phyloP scores from a whole-genome alignment of 2,113 vertebrate genomes.

The Myiozetetes cayanensis region DNA sequence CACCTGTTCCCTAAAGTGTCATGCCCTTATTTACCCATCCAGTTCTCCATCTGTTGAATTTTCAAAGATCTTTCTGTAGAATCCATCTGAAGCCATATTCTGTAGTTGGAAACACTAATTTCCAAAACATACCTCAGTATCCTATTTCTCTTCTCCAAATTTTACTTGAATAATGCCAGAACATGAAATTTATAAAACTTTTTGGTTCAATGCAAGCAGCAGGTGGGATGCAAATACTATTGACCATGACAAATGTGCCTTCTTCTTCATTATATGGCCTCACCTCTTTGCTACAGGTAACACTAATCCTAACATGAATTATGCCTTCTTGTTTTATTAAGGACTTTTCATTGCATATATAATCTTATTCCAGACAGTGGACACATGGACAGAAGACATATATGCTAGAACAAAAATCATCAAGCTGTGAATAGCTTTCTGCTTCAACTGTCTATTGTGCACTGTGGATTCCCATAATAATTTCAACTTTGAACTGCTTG shows the following conservation, averaged over 20 bases:
- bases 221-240: neutral
- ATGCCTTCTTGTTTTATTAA: neutral
- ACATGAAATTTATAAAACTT: neutral
- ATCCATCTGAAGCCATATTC: neutral
- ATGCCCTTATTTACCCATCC: neutral
- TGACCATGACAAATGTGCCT: neutral
- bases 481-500: neutral
- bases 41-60: neutral
- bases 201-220: neutral
- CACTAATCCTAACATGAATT: neutral
- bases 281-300: neutral
- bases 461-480: neutral
- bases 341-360: neutral
- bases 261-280: neutral
- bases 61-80: neutral
- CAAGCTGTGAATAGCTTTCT: neutral
- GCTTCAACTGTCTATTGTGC: fast-evolving
- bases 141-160: neutral
- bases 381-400: neutral
- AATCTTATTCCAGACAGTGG: neutral
- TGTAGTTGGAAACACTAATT: neutral
- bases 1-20: neutral
- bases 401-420: neutral
- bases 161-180: neutral
- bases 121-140: neutral